These are phyloP conservation scores for Agrochola lota DNA, from an alignment of 2,888 invertebrate genomes.

Conservation along the genomic window DNA sequence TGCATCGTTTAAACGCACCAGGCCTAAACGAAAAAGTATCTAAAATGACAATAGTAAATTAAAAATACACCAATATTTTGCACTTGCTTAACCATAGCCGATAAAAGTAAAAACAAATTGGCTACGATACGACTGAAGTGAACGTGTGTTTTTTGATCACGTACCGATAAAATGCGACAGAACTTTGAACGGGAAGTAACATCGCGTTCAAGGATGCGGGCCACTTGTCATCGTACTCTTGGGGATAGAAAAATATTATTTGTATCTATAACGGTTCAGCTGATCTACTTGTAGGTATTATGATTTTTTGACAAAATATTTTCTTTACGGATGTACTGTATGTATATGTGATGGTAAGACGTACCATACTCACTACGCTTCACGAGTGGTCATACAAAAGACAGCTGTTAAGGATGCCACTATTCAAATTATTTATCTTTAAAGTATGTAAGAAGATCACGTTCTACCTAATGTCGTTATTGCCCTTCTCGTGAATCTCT, in stretches of 20 bases:
- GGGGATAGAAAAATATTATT: constrained; percentile 32
- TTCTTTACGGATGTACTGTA: not conserved
- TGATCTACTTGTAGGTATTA: constrained; percentile 21
- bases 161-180: constrained; percentile 46
- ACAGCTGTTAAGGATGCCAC: not conserved
- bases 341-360: too few relatives aligned
- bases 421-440: not conserved
- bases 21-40: not conserved
- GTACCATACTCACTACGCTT: not conserved
- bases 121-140: constrained; percentile 9
- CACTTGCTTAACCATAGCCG: not conserved
- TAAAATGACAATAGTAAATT: not conserved
- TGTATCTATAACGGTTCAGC: constrained; percentile 35
- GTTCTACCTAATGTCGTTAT: not conserved
- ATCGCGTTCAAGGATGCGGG: constrained; percentile 45
- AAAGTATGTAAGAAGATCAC: not conserved
- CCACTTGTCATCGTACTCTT: constrained; percentile 41
- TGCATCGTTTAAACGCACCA: not conserved
- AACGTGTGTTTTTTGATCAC: constrained; percentile 56
- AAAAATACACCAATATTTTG: constrained; percentile 1
- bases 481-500: not conserved
- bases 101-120: constrained; percentile 49
- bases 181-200: constrained; percentile 43
- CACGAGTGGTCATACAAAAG: not conserved
- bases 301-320: constrained; percentile 10